Percentiles rank a stretch among this genome's conserved stretches.
These are phyloP conservation scores for Semicossyphus pulcher DNA, from an alignment of 2,113 vertebrate genomes.

Conservation along the genomic window DNA sequence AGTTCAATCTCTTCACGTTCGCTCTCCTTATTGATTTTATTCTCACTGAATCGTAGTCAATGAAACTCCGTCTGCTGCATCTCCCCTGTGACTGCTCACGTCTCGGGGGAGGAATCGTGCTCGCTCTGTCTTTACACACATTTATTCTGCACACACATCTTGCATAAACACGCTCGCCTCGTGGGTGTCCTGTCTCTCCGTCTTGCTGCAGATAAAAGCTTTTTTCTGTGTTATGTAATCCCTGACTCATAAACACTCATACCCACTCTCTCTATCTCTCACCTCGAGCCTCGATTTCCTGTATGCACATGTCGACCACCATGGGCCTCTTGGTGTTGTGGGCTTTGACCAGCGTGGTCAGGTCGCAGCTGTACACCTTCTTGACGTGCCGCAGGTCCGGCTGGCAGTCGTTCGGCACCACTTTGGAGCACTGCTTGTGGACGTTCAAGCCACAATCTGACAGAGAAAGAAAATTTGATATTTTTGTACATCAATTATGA, in stretches of 20 bases:
- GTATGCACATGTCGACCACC: conserved; percentile 99
- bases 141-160: conserved; percentile 3
- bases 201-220: conserved; percentile 10
- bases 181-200: conserved; percentile 22
- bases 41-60: conserved; percentile 31
- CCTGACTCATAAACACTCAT: conserved; percentile 12
- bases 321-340: conserved; percentile 96
- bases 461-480: neutral
- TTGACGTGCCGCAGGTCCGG: conserved; percentile 90
- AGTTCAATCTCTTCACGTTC: conserved; percentile 43
- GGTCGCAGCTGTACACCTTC: conserved; percentile 95
- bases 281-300: conserved; percentile 97
- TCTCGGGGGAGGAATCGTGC: neutral
- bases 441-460: conserved; percentile 98
- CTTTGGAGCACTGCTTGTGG: conserved; percentile 99
- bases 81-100: neutral
- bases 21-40: conserved; percentile 42
- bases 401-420: conserved; percentile 99
- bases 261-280: conserved; percentile 59
- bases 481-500: neutral
- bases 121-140: neutral
- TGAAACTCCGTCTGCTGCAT: conserved; percentile 34
- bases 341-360: conserved; percentile 97
- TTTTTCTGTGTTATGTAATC: conserved; percentile 43
- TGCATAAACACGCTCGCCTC: neutral